These are phyloP conservation scores for Stenopsyche tienmushanensis DNA, from an alignment of 1,140 invertebrate genomes.

Conservation along the genomic window DNA sequence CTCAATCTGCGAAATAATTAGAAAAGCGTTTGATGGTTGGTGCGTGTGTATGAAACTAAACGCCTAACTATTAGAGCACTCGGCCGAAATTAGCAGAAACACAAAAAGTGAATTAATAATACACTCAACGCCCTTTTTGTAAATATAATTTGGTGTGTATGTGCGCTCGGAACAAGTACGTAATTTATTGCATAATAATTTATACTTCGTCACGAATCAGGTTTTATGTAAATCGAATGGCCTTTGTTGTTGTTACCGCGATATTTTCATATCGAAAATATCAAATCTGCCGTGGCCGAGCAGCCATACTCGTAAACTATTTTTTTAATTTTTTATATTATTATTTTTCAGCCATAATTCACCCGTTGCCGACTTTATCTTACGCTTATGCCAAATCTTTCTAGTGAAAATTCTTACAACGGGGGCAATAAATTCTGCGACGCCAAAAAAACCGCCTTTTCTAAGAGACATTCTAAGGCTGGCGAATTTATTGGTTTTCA, in stretches of 20 bases:
- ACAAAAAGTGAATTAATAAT: not conserved
- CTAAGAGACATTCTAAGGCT: not conserved
- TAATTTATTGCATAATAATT: slow-evolving; percentile 41
- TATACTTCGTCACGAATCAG: slow-evolving; percentile 38
- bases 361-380: slow-evolving; percentile 30
- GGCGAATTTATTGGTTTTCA: slow-evolving; percentile 7
- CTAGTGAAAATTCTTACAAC: slow-evolving; percentile 18
- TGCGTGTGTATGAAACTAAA: too few species aligned
- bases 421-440: slow-evolving; percentile 13
- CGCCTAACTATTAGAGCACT: not conserved
- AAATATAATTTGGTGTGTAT: slow-evolving; percentile 3
- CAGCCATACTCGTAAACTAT: slow-evolving; percentile 23
- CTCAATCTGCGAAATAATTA: too few species aligned
- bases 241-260: slow-evolving; percentile 38
- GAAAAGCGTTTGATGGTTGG: too few species aligned
- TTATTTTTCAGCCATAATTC: slow-evolving; percentile 38
- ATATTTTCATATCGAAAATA: slow-evolving; percentile 41
- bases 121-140: not conserved
- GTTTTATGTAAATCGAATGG: slow-evolving; percentile 39
- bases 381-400: slow-evolving; percentile 26
- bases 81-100: not conserved
- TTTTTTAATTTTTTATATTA: slow-evolving; percentile 24
- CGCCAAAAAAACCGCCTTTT: slow-evolving; percentile 6
- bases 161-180: slow-evolving; percentile 28
- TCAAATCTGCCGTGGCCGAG: slow-evolving; percentile 33